Conservation (phyloP, 2,797 vertebrate species). For the Xiphophorus birchmanni region DNA sequence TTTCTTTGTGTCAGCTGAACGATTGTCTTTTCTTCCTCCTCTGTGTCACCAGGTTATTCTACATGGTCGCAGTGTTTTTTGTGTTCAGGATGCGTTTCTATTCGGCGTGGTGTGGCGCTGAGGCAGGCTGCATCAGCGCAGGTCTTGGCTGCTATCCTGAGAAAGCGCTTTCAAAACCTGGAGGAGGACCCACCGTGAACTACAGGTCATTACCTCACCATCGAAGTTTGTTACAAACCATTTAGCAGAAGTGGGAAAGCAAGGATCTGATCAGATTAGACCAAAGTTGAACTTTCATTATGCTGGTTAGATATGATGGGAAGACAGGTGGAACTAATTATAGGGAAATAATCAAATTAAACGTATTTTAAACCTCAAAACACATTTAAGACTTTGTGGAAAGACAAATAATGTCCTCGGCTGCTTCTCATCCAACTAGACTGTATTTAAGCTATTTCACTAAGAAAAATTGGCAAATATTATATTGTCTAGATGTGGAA, state of each 20-base stretch:
- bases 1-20: neutral
- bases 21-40: neutral
- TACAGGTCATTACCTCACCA: conserved; percentile 74
- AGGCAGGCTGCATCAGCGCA: conserved; percentile 88
- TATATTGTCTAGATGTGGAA: neutral
- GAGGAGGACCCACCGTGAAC: conserved; percentile 86
- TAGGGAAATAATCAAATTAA: neutral
- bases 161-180: conserved; percentile 84
- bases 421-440: neutral
- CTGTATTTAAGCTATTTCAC: neutral
- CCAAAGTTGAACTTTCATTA: neutral
- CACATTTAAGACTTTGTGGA: neutral
- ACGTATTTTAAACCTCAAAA: neutral
- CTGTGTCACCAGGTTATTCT: conserved; percentile 81
- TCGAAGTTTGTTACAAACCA: neutral
- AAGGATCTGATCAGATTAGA: neutral
- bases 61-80: conserved; percentile 90
- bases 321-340: neutral
- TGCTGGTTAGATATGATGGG: neutral
- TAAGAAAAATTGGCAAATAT: neutral
- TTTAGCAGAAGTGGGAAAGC: neutral
- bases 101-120: conserved; percentile 89
- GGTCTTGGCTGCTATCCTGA: conserved; percentile 91
- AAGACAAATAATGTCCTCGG: neutral
- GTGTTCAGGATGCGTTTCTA: conserved; percentile 95